A percentile compares a stretch with the other conserved stretches of the same genome.
phyloP scores from a whole-genome alignment of 2,113 vertebrate genomes.

The Mus spicilegus region DNA sequence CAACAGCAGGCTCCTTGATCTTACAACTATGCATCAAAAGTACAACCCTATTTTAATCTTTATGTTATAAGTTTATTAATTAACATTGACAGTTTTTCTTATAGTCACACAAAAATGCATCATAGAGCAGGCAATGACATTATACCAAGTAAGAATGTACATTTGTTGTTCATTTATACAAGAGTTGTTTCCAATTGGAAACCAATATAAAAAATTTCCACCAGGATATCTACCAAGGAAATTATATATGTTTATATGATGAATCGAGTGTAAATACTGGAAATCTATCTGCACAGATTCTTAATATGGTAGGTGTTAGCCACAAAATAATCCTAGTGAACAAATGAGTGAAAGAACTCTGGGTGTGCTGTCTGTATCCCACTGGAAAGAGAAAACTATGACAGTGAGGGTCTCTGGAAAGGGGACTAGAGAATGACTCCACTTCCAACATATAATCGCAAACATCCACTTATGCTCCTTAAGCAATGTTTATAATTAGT shows the following conservation, averaged over 20 bases:
- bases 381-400: background rate
- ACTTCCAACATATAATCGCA: slow-evolving; percentile 28
- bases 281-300: background rate
- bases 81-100: background rate
- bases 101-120: background rate
- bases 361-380: background rate
- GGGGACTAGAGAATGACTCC: background rate
- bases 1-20: background rate
- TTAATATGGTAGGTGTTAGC: background rate
- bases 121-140: background rate
- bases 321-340: background rate
- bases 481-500: background rate
- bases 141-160: background rate
- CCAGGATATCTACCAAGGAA: background rate
- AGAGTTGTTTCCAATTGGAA: background rate
- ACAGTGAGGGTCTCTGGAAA: background rate
- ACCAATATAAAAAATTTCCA: slow-evolving; percentile 27
- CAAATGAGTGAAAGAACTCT: background rate
- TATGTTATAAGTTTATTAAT: background rate
- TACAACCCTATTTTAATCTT: background rate
- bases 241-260: background rate
- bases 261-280: slow-evolving; percentile 10
- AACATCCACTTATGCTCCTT: background rate
- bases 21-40: background rate
- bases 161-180: background rate